phyloP scores from a whole-genome alignment of 2,797 vertebrate species.

The Somateria mollissima region DNA sequence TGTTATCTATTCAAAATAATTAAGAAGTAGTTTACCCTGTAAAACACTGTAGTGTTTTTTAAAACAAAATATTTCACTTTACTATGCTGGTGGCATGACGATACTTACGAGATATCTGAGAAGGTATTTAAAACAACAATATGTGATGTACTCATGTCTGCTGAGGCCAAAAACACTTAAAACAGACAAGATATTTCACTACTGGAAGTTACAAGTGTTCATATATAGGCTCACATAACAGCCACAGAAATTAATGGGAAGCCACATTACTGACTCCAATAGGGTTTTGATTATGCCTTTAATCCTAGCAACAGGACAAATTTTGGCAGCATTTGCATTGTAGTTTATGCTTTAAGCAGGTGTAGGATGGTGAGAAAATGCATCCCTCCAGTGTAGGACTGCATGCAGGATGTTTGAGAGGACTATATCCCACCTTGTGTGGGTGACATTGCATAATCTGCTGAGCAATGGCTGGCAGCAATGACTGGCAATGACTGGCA shows the following conservation, averaged over 20 bases:
- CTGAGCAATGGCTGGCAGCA: not conserved
- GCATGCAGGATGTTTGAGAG: not conserved
- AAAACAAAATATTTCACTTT: not conserved
- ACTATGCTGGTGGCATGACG: not conserved
- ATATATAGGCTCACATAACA: not conserved
- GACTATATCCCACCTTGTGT: not conserved
- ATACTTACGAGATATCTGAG: not conserved
- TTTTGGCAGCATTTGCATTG: not conserved
- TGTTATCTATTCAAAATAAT: not conserved
- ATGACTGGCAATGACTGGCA: not conserved
- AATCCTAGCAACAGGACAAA: not conserved
- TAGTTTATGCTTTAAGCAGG: not conserved
- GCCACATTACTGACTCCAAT: not conserved
- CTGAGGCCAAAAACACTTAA: not conserved
- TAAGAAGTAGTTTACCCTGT: not conserved
- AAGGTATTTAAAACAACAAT: not conserved
- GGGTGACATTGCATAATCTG: not conserved
- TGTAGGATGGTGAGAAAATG: not conserved
- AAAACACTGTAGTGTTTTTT: not conserved
- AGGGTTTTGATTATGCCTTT: not conserved
- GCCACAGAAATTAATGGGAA: not conserved
- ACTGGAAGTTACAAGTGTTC: not conserved
- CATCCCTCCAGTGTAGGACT: not conserved
- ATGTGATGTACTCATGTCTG: not conserved
- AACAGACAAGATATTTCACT: not conserved